Percentiles rank a stretch among this genome's conserved stretches.
Evolutionary conservation across 2,888 invertebrate species (phyloP).

Genomic region (Acanthoscelides obtectus): DNA sequence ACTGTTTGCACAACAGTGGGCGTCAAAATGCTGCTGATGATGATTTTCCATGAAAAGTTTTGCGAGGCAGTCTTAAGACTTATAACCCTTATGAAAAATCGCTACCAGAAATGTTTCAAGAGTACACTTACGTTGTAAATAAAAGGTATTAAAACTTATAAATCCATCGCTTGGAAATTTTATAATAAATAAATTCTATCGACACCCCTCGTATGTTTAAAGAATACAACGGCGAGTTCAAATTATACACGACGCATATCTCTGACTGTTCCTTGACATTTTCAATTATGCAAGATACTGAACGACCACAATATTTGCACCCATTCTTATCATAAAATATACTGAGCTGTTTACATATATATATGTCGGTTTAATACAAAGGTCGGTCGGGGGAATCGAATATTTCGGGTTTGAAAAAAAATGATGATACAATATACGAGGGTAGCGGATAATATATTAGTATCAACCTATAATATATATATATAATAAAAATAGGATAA

Average conservation of each 20-base stretch:
- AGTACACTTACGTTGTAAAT: too few relatives aligned
- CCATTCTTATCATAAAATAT: neutral
- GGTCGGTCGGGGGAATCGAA: neutral
- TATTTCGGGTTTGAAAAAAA: neutral
- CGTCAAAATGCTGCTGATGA: too few relatives aligned
- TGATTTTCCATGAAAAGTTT: too few relatives aligned
- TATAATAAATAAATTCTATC: neutral
- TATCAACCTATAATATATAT: too few relatives aligned
- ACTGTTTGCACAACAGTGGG: too few relatives aligned
- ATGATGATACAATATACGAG: neutral
- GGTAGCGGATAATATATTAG: too few relatives aligned
- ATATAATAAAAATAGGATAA: too few relatives aligned
- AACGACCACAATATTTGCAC: neutral
- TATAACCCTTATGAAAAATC: too few relatives aligned
- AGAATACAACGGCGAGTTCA: neutral
- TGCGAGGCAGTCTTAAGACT: too few relatives aligned
- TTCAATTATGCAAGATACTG: neutral
- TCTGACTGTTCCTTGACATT: neutral
- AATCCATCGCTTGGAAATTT: too few relatives aligned
- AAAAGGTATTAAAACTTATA: too few relatives aligned
- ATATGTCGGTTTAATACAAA: neutral
- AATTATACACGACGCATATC: neutral
- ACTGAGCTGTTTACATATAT: neutral
- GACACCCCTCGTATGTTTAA: neutral
- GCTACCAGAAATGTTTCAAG: too few relatives aligned